Conservation (phyloP, 2,113 vertebrate genomes). For the Aptenodytes patagonicus region DNA sequence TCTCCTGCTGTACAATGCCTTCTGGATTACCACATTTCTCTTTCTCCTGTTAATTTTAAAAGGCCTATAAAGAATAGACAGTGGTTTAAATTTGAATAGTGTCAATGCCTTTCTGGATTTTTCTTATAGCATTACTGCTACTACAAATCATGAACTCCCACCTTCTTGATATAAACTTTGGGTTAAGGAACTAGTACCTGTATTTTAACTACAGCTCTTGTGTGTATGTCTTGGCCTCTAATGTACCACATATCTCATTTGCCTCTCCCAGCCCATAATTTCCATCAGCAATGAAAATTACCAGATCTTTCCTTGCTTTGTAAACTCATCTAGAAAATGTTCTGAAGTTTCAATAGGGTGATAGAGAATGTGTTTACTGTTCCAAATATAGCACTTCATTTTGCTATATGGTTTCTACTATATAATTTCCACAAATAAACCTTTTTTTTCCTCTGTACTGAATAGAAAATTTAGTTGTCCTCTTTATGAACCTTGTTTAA, state of each 20-base stretch:
- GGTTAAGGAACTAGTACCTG: background rate
- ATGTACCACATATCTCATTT: background rate
- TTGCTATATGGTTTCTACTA: background rate
- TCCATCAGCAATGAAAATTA: background rate
- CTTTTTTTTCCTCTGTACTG: background rate
- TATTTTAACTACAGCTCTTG: background rate
- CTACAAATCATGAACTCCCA: background rate
- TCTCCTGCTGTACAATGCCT: background rate
- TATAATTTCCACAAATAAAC: constrained; percentile 15
- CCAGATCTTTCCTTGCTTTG: background rate
- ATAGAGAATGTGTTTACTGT: background rate
- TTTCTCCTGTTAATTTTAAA: background rate
- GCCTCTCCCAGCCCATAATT: background rate
- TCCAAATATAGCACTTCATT: background rate
- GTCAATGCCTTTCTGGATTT: background rate
- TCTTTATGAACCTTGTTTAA: background rate
- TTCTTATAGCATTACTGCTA: background rate
- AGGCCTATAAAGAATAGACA: background rate
- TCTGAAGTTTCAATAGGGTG: background rate
- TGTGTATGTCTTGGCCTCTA: background rate
- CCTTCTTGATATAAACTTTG: background rate
- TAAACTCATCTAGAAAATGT: background rate
- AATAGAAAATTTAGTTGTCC: background rate
- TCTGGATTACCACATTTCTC: background rate
- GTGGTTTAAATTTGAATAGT: background rate